Percentiles rank a stretch among this genome's conserved stretches.
Evolutionary conservation across 2,797 vertebrate species (phyloP).

Genomic region (Diplodus puntazzo): DNA sequence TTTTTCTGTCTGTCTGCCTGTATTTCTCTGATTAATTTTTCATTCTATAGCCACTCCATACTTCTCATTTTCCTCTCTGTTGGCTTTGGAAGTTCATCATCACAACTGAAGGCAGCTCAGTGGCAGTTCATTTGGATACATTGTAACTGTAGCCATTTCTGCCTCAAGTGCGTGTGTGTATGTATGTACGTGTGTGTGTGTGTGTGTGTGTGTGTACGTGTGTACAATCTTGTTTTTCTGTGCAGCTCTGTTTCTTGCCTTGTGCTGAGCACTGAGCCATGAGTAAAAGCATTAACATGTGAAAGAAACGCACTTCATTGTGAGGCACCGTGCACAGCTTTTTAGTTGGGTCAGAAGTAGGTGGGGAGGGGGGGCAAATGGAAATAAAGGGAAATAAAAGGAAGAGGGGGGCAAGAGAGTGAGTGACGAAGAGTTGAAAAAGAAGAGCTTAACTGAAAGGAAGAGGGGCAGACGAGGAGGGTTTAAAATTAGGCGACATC

Average conservation of each 20-base stretch:
- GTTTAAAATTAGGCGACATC: constrained; percentile 48
- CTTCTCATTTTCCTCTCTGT: constrained; percentile 15
- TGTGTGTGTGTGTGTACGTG: constrained; percentile 9
- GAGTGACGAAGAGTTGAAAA: constrained; percentile 27
- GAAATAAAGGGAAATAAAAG: constrained; percentile 18
- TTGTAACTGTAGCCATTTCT: constrained; percentile 37
- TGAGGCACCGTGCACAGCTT: constrained; percentile 70
- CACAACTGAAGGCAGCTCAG: constrained; percentile 31
- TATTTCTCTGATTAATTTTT: not conserved
- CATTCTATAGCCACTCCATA: too few species aligned
- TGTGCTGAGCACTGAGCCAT: constrained; percentile 72
- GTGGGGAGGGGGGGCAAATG: constrained; percentile 7
- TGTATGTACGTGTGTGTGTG: constrained; percentile 12
- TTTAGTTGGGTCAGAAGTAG: constrained; percentile 71
- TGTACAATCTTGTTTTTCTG: constrained; percentile 64
- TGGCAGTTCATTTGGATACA: constrained; percentile 50
- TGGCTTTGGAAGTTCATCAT: constrained; percentile 54
- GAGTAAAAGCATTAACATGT: constrained; percentile 87
- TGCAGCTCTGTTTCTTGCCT: constrained; percentile 63
- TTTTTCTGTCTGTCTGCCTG: not conserved
- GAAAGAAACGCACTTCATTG: constrained; percentile 83
- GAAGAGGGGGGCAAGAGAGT: constrained; percentile 13
- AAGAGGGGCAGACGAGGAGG: constrained; percentile 14
- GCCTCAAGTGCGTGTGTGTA: not conserved
- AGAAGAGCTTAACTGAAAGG: constrained; percentile 25